phyloP scores from a whole-genome alignment of 35 echinoderm and acorn worm species.

The Ptychodera flava region DNA sequence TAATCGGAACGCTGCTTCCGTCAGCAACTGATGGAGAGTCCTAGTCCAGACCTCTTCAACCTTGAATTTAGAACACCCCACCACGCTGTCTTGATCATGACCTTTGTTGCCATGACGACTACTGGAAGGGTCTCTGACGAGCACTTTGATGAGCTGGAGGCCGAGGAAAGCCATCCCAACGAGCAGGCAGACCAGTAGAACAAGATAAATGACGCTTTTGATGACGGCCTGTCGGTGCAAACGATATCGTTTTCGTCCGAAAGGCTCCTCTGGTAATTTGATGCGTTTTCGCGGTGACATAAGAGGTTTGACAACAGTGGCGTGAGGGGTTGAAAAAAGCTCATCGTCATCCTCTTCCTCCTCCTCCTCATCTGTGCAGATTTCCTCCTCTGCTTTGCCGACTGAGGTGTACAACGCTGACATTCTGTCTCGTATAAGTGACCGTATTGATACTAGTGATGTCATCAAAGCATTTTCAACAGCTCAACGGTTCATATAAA shows the following conservation, averaged over 20 bases:
- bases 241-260: background rate
- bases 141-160: background rate
- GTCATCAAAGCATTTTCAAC: no score
- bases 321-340: background rate
- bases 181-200: background rate
- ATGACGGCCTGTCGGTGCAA: background rate
- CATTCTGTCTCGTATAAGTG: no score
- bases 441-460: no score
- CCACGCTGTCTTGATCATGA: background rate
- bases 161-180: background rate
- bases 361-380: background rate
- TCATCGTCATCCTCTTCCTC: background rate
- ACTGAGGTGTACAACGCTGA: background rate
- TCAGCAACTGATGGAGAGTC: slow-evolving; percentile 61
- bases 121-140: background rate
- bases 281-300: background rate
- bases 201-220: background rate
- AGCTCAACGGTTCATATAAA: no score
- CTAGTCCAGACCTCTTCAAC: slow-evolving; percentile 77
- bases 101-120: background rate
- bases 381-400: background rate
- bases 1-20: slow-evolving; percentile 68
- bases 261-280: background rate
- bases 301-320: background rate
- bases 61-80: slow-evolving; percentile 39